Evolutionary conservation across 2,888 invertebrate species (phyloP).

Genomic region (Campoletis raptor): DNA sequence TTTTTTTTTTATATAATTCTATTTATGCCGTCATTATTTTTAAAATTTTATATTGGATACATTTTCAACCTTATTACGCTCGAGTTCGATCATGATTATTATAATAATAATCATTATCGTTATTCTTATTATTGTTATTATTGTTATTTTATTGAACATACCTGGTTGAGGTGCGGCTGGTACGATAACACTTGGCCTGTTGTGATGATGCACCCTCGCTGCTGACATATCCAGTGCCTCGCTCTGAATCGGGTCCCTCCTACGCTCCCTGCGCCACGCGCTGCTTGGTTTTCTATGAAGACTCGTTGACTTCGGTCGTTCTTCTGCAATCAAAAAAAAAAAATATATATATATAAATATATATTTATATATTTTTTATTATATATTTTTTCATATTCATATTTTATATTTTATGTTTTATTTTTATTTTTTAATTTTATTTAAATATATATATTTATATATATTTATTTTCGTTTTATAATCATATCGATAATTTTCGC

Average conservation of each 20-base stretch:
- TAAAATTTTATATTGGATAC: too few relatives aligned
- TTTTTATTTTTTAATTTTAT: too few relatives aligned
- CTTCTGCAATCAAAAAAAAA: constrained; percentile 76
- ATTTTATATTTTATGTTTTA: too few relatives aligned
- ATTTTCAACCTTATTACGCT: too few relatives aligned
- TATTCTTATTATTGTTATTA: not conserved
- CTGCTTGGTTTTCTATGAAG: constrained; percentile 83
- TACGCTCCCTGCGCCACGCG: constrained; percentile 83
- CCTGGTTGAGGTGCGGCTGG: constrained; percentile 81
- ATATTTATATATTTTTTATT: not conserved
- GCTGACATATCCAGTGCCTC: constrained; percentile 84
- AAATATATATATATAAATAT: constrained; percentile 1
- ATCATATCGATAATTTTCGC: too few relatives aligned
- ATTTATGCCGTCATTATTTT: not conserved
- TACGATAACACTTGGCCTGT: constrained; percentile 83
- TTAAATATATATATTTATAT: too few relatives aligned
- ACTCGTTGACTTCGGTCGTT: constrained; percentile 81
- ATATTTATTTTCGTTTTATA: too few relatives aligned
- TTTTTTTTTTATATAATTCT: not conserved
- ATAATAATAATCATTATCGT: not conserved
- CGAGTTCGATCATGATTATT: not conserved
- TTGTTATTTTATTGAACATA: constrained; percentile 52
- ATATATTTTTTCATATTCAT: too few relatives aligned
- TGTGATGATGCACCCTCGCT: constrained; percentile 80
- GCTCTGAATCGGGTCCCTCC: constrained; percentile 83